phyloP scores from a whole-genome alignment of 2,113 vertebrate species.

The Anas platyrhynchos region DNA sequence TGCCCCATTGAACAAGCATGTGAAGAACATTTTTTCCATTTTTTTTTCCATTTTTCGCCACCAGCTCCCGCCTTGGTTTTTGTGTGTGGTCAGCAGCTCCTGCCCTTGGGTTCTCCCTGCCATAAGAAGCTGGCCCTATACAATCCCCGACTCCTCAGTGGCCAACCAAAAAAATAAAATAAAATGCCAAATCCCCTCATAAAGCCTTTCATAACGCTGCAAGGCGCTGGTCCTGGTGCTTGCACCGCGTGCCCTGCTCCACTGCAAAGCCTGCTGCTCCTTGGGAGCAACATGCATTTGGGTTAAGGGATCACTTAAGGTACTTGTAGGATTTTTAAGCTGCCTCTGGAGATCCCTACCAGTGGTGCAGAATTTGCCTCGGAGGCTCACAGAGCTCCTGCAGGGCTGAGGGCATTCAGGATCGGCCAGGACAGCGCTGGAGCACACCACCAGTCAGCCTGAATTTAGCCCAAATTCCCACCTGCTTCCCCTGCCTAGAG shows the following conservation, averaged over 20 bases:
- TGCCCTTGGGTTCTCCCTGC: background rate
- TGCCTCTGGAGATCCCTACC: background rate
- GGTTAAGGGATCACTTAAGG: background rate
- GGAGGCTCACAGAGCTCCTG: background rate
- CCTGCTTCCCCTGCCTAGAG: background rate
- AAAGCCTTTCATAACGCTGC: background rate
- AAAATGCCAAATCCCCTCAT: background rate
- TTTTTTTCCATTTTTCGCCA: background rate
- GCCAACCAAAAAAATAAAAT: background rate
- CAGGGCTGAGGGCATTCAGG: background rate
- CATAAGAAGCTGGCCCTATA: background rate
- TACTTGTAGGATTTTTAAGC: background rate
- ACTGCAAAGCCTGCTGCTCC: background rate
- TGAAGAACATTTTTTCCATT: background rate
- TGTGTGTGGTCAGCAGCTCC: background rate
- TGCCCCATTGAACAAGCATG: background rate
- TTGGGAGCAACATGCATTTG: background rate
- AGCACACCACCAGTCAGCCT: background rate
- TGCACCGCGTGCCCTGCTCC: accelerated
- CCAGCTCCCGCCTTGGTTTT: background rate
- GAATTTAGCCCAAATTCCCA: background rate
- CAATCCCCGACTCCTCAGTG: background rate
- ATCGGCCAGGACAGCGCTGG: background rate
- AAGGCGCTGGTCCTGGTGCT: accelerated
- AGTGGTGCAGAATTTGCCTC: accelerated